Evolutionary conservation across 1,140 invertebrate genomes (phyloP).

Genomic region (Calliphora vicina): DNA sequence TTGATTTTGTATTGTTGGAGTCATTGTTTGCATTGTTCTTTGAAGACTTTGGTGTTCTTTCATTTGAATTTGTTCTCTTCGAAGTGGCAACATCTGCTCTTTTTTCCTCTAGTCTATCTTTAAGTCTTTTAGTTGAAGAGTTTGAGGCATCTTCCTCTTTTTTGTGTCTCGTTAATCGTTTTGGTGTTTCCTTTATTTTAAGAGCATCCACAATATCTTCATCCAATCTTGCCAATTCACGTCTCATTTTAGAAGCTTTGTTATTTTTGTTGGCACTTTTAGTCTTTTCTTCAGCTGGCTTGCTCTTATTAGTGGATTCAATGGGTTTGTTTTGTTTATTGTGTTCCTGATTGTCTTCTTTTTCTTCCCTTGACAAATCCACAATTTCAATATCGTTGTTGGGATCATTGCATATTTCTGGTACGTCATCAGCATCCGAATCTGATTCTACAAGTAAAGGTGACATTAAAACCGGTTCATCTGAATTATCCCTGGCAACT

Average conservation of each 20-base stretch:
- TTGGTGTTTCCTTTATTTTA: neutral
- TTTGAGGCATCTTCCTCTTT: neutral
- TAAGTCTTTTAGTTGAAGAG: neutral
- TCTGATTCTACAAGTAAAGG: conserved; percentile 56
- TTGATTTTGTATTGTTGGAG: neutral
- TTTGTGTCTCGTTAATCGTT: neutral
- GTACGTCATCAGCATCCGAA: conserved; percentile 43
- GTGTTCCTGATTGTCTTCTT: neutral
- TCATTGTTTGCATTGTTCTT: neutral
- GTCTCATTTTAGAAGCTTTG: neutral
- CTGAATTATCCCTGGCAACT: conserved; percentile 26
- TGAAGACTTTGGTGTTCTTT: neutral
- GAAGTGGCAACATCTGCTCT: neutral
- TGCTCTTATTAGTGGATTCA: neutral
- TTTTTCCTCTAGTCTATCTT: neutral
- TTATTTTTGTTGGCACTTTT: neutral
- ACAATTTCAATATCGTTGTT: conserved; percentile 28
- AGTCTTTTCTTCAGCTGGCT: neutral
- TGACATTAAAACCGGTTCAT: conserved; percentile 54
- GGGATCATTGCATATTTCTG: conserved; percentile 2
- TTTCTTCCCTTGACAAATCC: conserved; percentile 30
- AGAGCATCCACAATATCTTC: neutral
- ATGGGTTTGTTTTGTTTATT: neutral
- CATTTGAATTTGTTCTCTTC: neutral
- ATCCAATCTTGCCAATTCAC: neutral